These are phyloP conservation scores for Nomada lathburiana DNA, from an alignment of 2,888 invertebrate species.

Conservation along the genomic window DNA sequence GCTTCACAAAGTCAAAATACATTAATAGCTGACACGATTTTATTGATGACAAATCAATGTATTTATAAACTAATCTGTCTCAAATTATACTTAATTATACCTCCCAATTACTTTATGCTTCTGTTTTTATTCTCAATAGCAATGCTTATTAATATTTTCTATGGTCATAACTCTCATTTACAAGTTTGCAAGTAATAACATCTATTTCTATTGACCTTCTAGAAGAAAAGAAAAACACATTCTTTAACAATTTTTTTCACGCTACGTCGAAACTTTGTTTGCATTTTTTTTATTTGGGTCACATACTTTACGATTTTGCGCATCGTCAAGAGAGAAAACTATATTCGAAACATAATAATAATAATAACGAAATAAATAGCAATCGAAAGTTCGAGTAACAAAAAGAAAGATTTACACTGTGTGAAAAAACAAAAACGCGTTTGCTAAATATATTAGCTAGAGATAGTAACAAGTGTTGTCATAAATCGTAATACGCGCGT, in stretches of 20 bases:
- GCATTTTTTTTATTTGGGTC: neutral
- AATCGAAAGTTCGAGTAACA: neutral
- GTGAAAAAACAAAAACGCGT: conserved; percentile 5
- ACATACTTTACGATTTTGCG: neutral
- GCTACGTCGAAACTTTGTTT: neutral
- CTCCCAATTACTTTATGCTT: too few species aligned
- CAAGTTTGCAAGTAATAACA: neutral
- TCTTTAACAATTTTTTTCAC: neutral
- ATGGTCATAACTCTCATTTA: neutral
- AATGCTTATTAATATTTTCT: neutral
- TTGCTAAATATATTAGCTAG: neutral
- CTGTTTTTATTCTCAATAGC: neutral
- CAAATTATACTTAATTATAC: neutral
- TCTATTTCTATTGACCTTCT: neutral
- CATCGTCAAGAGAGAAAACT: neutral
- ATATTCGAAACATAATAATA: neutral
- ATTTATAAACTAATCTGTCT: conserved; percentile 5
- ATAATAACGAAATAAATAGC: neutral
- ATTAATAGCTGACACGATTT: conserved; percentile 14
- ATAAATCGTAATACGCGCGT: conserved; percentile 17
- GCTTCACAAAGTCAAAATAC: conserved; percentile 16
- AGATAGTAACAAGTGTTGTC: conserved; percentile 2
- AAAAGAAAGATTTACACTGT: too few species aligned
- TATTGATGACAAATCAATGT: neutral
- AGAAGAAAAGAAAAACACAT: neutral